Evolutionary conservation across 1,140 invertebrate genomes (phyloP), one percentile per base, ranked within the genome.

Genomic region (Drosophila repleta): DNA sequence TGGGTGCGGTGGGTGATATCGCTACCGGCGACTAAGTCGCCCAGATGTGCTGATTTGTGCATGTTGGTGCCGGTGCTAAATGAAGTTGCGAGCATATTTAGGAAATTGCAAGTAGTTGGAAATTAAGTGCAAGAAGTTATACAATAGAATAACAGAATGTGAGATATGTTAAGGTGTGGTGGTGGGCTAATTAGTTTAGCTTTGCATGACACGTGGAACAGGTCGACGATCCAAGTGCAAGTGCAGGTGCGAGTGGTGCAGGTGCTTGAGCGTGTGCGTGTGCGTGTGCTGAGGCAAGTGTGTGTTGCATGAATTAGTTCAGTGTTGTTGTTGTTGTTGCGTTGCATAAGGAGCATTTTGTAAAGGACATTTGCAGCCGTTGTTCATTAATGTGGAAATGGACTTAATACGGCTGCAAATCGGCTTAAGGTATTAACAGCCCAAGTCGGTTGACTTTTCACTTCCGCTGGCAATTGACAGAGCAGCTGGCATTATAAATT

Each of bases 1-100:
- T 90, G 83, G 56, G 82, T 90, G 81, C 85, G 90, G 90, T 90
- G 90, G 84, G 81, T 79, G 48, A 91, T 90, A 62, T 89, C 79
- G 69, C 89, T 90, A 79, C 85, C 90, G 79, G 89, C 80, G 63
- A 87, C 67, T 73, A 87, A 72, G 74, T 90, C 90, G 70, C 74
- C 83, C 15, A 76, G 76, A 73, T 73, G 79, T 83, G 79, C 69
- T 60, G 57, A 69, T 84, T 90, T 87, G 90, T 90, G 89, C 76
- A 65, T 60, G 70, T 84, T 90, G 68, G 89, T 90, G 90, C 90
- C 82, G 73, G 76, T 82, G 85, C 81, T 89, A 74, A 62, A 76
- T 65, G 70, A 57, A 32, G 32, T 69, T 87, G 67, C 63, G 74
- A 60, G 61, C 53, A 67, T n/a, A n/a, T 63, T 56, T 69, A 52